Evolutionary conservation across 2,113 vertebrate genomes (phyloP), one percentile per base, ranked within the genome.

Genomic region (Notiomystis cincta): DNA sequence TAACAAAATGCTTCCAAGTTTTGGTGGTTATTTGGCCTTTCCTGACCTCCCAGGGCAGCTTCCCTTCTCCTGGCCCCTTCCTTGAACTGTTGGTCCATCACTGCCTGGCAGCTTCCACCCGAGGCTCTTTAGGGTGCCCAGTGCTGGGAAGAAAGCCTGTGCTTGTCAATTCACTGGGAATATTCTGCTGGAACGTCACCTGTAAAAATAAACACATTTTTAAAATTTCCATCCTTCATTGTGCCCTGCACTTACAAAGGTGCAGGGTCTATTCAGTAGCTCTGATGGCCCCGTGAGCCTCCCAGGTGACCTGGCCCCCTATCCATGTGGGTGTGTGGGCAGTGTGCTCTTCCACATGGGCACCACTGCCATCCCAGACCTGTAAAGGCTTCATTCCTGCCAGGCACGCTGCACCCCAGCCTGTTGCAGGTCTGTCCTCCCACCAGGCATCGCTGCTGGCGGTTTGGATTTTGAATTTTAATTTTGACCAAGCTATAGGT

Each of bases 261-360:
- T 8, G 10, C 15, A 10, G 4, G 25, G 27, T 56, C 58, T 61
- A 3, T 24, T 27, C 25, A 8, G 9, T 3, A 53, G 22, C 11
- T 37, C 0, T 5, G 17, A 37, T 0, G 3, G n/a, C 37, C 50
- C 18, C 0, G 2, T 1, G 9, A 76, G 47, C 53, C 54, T 56
- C 76, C 0, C 0, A 31, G 42, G 58, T 1, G 3, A 45, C 0
- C 0, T 3, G 57, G 53, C 38, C n/a, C n/a, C 8, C 48, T 33
- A 8, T 9, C 42, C 3, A 5, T 13, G 44, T 3, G 8, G 7
- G 28, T 7, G 5, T 4, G 40, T 10, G 13, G 45, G 75, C 56
- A 60, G 25, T 3, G 2, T 13, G 51, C 31, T 38, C 47, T 23
- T 22, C 27, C 2, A 18, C 50, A 33, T 1, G 37, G 86, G 21